Base-by-base conservation (phyloP, 2,797 vertebrate genomes). In the Coccyzus lansbergi region DNA sequence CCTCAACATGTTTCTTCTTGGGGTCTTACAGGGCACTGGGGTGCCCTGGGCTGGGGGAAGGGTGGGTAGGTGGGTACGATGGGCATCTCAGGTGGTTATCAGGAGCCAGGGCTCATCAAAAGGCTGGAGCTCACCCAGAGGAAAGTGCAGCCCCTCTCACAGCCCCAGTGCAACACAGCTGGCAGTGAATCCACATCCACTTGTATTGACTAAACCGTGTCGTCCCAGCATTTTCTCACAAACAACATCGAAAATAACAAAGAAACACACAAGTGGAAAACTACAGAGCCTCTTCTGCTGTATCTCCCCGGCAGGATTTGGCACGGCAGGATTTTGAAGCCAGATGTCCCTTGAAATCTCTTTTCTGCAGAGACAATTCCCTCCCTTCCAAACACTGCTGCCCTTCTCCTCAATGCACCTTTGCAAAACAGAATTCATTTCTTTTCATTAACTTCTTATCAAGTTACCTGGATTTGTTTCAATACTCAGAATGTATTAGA, bases 391-490 rank as follows among this genome's bases (percentile, higher is more conserved):
- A 75, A 53, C 56, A 13, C 49, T 29, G 88, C 75, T 70, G 76
- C 92, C 88, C 93, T 94, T 68, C 89, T 93, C 88, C 88, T 84
- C 4, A 20, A 7, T 12, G 48, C 86, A 70, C 78, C 95, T 95
- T 68, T 33, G 64, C 76, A 72, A 76, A 49, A n/a, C 75, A 92
- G 96, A 97, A 97, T 96, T 93, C 89, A 76, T 97, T 97, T 97
- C 96, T 95, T 97, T 97, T 92, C 94, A 91, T 92, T 96, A 93
- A 94, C 95, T 95, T 94, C 91, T 97, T 96, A 97, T 97, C 96
- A 24, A 93, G 91, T 98, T 98, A 97, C 97, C 96, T 96, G 97
- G 92, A 93, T 97, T 96, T 91, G 97, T 97, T 96, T 97, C 96
- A 93, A 40, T 94, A 24, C 80, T 97, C 94, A 46, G 94, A 96